Evolutionary conservation across 2,797 vertebrate genomes (phyloP), one percentile per base, ranked within the genome.

Genomic region (Acanthurus tractus): DNA sequence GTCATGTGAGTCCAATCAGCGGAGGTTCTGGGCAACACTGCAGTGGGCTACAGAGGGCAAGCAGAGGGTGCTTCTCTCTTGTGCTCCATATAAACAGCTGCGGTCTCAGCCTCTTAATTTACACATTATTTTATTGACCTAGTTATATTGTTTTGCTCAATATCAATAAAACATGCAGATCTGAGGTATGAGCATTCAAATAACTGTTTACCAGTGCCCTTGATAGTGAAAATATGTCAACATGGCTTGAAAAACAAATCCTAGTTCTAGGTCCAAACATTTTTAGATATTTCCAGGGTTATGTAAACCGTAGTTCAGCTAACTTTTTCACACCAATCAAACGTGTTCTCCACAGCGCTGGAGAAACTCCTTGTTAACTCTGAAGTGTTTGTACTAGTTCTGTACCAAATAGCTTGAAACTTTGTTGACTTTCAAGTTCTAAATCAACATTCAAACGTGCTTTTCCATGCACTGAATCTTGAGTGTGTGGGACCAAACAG

Each of bases 1-100:
- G 94, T 95, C 92, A 96, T 87, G 70, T 50, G 38, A 44, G 87
- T 34, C 94, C 94, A 95, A 95, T 95, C 80, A 79, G 88, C 83
- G 45, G 68, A 65, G 62, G 81, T 25, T 71, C 52, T 75, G 86
- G 78, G 71, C 83, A 81, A 61, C 86, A 82, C 90, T 86, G 92
- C 93, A 90, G 89, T 87, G 85, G 78, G 81, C 81, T 73, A 63
- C 71, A 79, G 87, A 81, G 82, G 87, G 81, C 70, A 78, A 56
- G 72, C 56, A 71, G 74, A 89, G 88, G 87, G 86, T 87, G 87
- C 81, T 79, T 82, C 52, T 82, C 70, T 74, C 76, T 54, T 57
- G 57, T 70, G 56, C 65, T 77, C 84, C 76, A 78, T 40, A 87
- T 59, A 29, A 89, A 90, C 88, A 92, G 88, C 90, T 93, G 89